Conservation (phyloP, 2,888 invertebrate genomes). For the Diarsia rubi region DNA sequence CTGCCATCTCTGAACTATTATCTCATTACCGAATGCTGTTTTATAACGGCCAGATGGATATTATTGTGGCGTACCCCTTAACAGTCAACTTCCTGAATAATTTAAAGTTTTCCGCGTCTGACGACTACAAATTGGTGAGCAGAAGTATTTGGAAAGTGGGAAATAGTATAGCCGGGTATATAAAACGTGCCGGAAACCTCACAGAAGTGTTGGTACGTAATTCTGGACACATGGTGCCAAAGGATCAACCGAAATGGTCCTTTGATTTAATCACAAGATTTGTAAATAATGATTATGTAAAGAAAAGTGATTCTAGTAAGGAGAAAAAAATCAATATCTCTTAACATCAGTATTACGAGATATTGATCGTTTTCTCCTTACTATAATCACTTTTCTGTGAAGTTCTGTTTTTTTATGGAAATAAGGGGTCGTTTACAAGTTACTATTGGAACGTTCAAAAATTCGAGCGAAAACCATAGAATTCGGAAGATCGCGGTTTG, state of each 20-base stretch:
- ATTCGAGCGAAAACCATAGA: neutral
- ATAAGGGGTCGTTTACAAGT: neutral
- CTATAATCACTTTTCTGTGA: too few species aligned
- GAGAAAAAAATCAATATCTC: neutral
- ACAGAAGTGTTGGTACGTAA: conserved; percentile 93
- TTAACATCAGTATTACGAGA: too few species aligned
- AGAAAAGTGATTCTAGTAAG: conserved; percentile 8
- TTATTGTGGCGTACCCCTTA: conserved; percentile 91
- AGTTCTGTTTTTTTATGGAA: neutral
- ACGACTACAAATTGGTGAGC: conserved; percentile 91
- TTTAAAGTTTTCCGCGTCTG: conserved; percentile 92
- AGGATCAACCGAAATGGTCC: conserved; percentile 91
- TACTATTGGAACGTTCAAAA: neutral
- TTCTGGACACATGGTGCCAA: conserved; percentile 94
- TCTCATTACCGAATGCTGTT: conserved; percentile 90
- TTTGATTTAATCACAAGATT: conserved; percentile 90
- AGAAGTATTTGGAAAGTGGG: conserved; percentile 93
- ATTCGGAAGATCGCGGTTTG: neutral
- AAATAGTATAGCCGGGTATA: conserved; percentile 93
- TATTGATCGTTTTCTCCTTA: too few species aligned
- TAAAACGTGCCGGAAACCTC: conserved; percentile 92
- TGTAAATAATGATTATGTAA: conserved; percentile 76
- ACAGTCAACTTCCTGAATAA: conserved; percentile 92
- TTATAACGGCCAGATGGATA: conserved; percentile 93
- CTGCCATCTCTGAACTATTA: conserved; percentile 82